phyloP scores from a whole-genome alignment of 1,140 invertebrate genomes.

The Gonioctena quinquepunctata region DNA sequence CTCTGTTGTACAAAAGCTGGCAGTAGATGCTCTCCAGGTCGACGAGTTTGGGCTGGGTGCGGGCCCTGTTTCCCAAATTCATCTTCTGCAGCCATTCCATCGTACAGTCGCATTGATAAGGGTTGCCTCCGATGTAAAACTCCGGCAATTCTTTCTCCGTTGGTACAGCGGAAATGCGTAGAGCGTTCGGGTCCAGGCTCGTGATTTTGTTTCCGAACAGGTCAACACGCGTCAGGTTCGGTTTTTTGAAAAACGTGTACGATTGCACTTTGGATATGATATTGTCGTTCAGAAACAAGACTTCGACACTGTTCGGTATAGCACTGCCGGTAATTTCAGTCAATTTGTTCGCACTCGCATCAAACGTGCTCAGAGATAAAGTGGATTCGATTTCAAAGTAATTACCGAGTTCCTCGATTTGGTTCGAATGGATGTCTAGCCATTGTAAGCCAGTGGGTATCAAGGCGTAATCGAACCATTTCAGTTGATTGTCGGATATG shows the following conservation, averaged over 20 bases:
- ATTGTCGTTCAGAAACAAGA: conserved; percentile 85
- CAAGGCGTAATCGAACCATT: conserved; percentile 89
- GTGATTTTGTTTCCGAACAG: conserved; percentile 83
- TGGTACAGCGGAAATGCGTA: conserved; percentile 80
- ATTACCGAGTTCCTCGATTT: conserved; percentile 86
- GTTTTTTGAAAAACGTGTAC: conserved; percentile 92
- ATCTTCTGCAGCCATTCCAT: conserved; percentile 85
- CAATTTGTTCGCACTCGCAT: conserved; percentile 83
- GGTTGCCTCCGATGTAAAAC: conserved; percentile 89
- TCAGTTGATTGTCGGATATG: conserved; percentile 86
- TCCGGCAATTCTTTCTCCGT: conserved; percentile 79
- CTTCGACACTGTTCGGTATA: conserved; percentile 85
- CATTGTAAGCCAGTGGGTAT: conserved; percentile 87
- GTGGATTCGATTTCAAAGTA: conserved; percentile 86
- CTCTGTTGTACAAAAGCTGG: conserved; percentile 82
- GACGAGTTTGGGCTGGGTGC: conserved; percentile 84
- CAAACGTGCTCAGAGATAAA: conserved; percentile 80
- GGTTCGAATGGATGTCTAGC: conserved; percentile 87
- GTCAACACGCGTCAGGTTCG: conserved; percentile 85
- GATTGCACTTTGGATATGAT: conserved; percentile 84
- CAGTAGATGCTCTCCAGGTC: conserved; percentile 88
- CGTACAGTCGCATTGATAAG: conserved; percentile 86
- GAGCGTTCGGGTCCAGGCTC: conserved; percentile 82
- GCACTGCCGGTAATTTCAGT: conserved; percentile 83
- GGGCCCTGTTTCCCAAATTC: conserved; percentile 73